A percentile compares a stretch with the other conserved stretches of the same genome.
These are phyloP conservation scores for Ferrisia virgata DNA, from an alignment of 2,888 invertebrate species.

Conservation along the genomic window DNA sequence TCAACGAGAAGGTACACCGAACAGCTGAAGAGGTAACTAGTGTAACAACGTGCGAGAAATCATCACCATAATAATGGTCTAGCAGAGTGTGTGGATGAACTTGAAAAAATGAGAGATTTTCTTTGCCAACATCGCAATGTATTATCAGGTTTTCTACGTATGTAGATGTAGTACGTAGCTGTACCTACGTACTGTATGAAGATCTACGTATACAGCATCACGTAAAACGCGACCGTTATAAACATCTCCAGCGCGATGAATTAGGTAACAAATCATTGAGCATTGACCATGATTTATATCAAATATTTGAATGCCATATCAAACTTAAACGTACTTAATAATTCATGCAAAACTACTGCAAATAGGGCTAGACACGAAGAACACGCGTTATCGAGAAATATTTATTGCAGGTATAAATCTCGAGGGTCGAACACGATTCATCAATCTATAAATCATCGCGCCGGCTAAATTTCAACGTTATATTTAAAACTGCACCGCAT, in stretches of 20 bases:
- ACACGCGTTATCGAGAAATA: conserved; percentile 31
- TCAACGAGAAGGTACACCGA: too few species aligned
- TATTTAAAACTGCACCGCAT: neutral
- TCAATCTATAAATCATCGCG: conserved; percentile 32
- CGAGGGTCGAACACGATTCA: conserved; percentile 26
- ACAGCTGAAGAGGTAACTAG: too few species aligned
- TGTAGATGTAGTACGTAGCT: too few species aligned
- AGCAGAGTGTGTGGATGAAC: neutral
- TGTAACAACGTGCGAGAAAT: too few species aligned
- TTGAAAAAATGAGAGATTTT: neutral
- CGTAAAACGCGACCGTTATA: neutral
- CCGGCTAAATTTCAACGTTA: conserved; percentile 2
- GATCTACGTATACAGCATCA: too few species aligned
- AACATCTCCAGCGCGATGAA: neutral
- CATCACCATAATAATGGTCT: neutral
- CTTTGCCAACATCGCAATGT: too few species aligned
- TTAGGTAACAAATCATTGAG: conserved; percentile 29
- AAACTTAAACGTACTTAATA: conserved; percentile 32
- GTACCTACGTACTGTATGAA: too few species aligned
- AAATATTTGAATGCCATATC: conserved; percentile 32
- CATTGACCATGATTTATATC: conserved; percentile 33
- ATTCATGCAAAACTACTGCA: conserved; percentile 31
- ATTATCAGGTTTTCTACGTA: too few species aligned
- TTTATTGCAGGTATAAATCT: conserved; percentile 33
- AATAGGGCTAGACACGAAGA: conserved; percentile 32